Evolutionary conservation across 1,140 invertebrate species (phyloP).

Genomic region (Chironomus tepperi): DNA sequence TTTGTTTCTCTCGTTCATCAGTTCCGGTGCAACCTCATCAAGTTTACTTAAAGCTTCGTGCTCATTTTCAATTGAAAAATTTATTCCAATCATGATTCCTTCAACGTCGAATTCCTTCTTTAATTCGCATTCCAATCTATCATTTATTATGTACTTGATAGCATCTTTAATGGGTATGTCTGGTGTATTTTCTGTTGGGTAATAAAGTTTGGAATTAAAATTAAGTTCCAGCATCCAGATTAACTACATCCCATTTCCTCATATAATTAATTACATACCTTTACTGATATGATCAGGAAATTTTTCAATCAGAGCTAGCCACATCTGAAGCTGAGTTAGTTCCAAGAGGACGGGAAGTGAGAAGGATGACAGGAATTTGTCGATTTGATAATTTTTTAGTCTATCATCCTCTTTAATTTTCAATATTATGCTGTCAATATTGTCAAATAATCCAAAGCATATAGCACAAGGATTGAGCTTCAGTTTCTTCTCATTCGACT

Average conservation of each 20-base stretch:
- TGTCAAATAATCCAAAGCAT: slow-evolving; percentile 53
- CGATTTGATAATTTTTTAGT: slow-evolving; percentile 39
- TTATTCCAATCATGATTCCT: slow-evolving; percentile 36
- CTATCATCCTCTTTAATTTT: slow-evolving; percentile 37
- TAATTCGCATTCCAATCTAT: slow-evolving; percentile 32
- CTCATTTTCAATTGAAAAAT: slow-evolving; percentile 32
- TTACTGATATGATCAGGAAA: slow-evolving; percentile 33
- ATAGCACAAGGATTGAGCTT: slow-evolving; percentile 44
- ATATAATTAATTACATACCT: slow-evolving; percentile 30
- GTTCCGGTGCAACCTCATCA: slow-evolving; percentile 24
- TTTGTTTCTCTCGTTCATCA: slow-evolving; percentile 29
- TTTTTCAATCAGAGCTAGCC: slow-evolving; percentile 37
- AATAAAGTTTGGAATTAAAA: too few relatives aligned
- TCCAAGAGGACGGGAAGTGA: slow-evolving; percentile 40
- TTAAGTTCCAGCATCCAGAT: slow-evolving; percentile 22
- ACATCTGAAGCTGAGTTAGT: slow-evolving; percentile 41
- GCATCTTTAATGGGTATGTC: slow-evolving; percentile 38
- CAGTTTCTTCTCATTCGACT: slow-evolving; percentile 32
- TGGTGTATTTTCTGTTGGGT: slow-evolving; percentile 28
- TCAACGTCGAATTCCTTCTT: slow-evolving; percentile 34
- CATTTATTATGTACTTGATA: slow-evolving; percentile 34
- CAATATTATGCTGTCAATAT: slow-evolving; percentile 40
- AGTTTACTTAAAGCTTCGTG: slow-evolving; percentile 31
- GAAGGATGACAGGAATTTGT: slow-evolving; percentile 39
- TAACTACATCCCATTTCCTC: too few relatives aligned